Conservation (phyloP, 2,797 vertebrate species). For the Sebastes iracundus region DNA sequence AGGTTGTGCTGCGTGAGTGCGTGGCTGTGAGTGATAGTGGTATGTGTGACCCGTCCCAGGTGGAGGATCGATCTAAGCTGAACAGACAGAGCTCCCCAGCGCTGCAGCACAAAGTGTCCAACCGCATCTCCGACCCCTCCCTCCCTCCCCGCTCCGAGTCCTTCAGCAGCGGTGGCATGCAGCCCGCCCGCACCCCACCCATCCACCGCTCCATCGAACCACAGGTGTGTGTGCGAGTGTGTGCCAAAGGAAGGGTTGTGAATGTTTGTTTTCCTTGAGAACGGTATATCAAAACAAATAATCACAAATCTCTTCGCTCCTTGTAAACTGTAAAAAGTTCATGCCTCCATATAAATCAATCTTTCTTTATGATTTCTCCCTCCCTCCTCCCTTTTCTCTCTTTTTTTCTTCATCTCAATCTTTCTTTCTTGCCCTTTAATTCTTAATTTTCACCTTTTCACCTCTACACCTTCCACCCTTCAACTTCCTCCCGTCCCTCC, state of each 20-base stretch:
- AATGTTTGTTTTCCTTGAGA: not conserved
- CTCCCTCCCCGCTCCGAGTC: conserved; percentile 94
- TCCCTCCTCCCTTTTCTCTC: not conserved
- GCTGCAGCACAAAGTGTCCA: conserved; percentile 93
- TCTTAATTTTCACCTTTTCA: not conserved
- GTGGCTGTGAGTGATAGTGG: conserved; percentile 58
- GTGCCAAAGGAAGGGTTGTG: not conserved
- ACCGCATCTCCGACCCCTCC: conserved; percentile 94
- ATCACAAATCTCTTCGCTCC: not conserved
- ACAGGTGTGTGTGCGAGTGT: conserved; percentile 85
- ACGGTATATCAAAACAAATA: not conserved
- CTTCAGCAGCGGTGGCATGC: conserved; percentile 92
- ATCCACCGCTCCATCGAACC: conserved; percentile 91
- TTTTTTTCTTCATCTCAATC: not conserved
- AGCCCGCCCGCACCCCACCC: conserved; percentile 90
- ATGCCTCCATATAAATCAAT: not conserved
- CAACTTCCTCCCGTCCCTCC: not conserved
- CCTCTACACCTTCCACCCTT: not conserved
- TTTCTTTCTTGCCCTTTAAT: not conserved
- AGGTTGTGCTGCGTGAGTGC: conserved; percentile 28
- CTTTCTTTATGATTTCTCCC: not conserved
- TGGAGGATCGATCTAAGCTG: conserved; percentile 95
- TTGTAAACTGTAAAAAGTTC: not conserved
- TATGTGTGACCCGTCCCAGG: conserved; percentile 82
- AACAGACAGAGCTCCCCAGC: conserved; percentile 96